Conservation (phyloP, 2,797 vertebrate genomes). For the Menidia menidia region DNA sequence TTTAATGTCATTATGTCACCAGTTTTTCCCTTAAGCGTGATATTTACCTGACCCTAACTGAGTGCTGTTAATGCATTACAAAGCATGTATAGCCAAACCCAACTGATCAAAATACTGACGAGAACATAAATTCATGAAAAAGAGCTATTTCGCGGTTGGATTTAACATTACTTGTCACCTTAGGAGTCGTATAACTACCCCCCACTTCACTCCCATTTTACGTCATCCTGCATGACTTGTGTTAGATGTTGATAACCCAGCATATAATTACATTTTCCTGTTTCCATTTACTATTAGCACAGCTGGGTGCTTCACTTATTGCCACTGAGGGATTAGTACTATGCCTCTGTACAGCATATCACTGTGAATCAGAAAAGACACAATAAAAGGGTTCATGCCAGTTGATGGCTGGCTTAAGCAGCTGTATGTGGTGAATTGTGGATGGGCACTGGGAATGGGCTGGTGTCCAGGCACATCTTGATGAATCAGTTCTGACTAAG, state of each 20-base stretch:
- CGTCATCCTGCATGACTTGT: neutral
- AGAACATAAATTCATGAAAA: too few relatives aligned
- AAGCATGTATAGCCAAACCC: too few relatives aligned
- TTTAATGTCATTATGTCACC: too few relatives aligned
- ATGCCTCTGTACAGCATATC: neutral
- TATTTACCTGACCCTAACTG: too few relatives aligned
- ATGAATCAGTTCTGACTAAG: neutral
- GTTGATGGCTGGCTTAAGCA: neutral
- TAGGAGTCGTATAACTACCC: neutral
- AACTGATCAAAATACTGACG: too few relatives aligned
- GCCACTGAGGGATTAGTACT: neutral
- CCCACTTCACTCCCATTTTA: neutral
- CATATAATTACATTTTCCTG: neutral
- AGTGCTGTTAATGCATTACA: too few relatives aligned
- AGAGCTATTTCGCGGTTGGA: too few relatives aligned
- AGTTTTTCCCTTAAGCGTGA: too few relatives aligned
- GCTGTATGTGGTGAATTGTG: neutral
- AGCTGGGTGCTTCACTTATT: neutral
- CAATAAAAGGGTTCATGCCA: neutral
- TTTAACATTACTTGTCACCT: neutral
- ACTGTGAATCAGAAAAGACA: neutral
- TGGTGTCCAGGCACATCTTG: neutral
- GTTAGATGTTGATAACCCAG: neutral
- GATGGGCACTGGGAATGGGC: neutral
- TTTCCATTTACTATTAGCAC: neutral